Evolutionary conservation across 2,797 vertebrate genomes (phyloP).

Genomic region (Pipistrellus nathusii): DNA sequence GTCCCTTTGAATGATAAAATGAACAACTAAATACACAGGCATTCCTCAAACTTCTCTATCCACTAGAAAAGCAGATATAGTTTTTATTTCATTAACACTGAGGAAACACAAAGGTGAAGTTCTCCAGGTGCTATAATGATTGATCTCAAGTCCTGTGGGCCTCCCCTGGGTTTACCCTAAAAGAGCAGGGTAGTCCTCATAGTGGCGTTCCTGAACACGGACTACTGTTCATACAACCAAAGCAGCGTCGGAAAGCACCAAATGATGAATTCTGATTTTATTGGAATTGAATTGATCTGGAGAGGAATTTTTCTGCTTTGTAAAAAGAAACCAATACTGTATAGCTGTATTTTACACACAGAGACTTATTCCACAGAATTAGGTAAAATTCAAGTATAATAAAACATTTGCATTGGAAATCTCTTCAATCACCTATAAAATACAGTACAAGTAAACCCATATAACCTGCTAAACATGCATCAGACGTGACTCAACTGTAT

Average conservation of each 20-base stretch:
- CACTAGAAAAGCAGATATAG: neutral
- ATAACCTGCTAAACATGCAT: conserved; percentile 45
- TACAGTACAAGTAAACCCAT: neutral
- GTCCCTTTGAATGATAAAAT: conserved; percentile 30
- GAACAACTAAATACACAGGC: conserved; percentile 8
- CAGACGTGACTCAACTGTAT: neutral
- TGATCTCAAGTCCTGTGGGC: too few species aligned
- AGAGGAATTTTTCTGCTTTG: conserved; percentile 25
- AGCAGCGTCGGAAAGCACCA: neutral
- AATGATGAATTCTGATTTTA: neutral
- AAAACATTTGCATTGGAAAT: conserved; percentile 47
- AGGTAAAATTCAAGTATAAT: conserved; percentile 47
- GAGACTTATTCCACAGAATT: neutral
- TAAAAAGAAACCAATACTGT: conserved; percentile 34
- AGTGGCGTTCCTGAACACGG: neutral
- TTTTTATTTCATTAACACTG: conserved; percentile 29
- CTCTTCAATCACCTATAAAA: conserved; percentile 27
- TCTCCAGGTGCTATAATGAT: neutral
- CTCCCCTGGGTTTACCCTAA: neutral
- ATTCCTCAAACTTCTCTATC: conserved; percentile 25
- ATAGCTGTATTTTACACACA: neutral
- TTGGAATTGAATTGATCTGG: neutral
- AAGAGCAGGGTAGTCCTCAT: neutral
- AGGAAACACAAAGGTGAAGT: neutral
- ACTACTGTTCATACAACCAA: neutral